Evolutionary conservation across 2,797 vertebrate genomes (phyloP), one percentile per base, ranked within the genome.

Genomic region (Protosalanx chinensis): DNA sequence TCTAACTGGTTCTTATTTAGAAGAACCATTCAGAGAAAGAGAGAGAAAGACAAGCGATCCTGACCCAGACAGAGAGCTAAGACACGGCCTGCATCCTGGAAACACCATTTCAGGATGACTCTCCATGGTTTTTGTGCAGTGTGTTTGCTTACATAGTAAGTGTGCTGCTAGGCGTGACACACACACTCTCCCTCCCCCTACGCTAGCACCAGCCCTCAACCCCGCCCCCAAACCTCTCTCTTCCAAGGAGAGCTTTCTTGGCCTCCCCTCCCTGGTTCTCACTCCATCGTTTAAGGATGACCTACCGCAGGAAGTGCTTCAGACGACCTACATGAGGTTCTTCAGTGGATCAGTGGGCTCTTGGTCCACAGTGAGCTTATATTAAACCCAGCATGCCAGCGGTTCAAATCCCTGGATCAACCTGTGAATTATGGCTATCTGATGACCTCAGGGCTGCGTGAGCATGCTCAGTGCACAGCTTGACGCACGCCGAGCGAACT

Each of bases 41-140:
- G 82, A 80, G 84, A 88, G 86, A 82, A 83, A 88, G 86, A 82
- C 83, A 79, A 87, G 85, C 81, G 76, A 85, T 91, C 73, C 65
- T 57, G 80, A 87, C 79, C 77, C 87, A 78, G 53, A 79, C 78
- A 79, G 75, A 68, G 79, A 75, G 71, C 81, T 83, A 73, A 79
- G 73, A 75, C 7, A 51, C 67, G 72, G 67, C 72, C 86, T 65
- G 67, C 75, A 82, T 81, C 85, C 71, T 77, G 79, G 84, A 74
- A 76, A 72, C 62, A 72, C 32, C 49, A 79, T 81, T 59, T 20
- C 6, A 20, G 8, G 16, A 23, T 23, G 13, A n/a, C 35, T 10
- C 35, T 13, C 15, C 18, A 1, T 27, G 18, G 71, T 49, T 66
- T 61, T 10, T 63, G 58, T 59, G 4, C 51, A n/a, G 51, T 56